A percentile compares a stretch with the other conserved stretches of the same genome.
phyloP scores from a whole-genome alignment of 2,113 vertebrate genomes.

The Oophaga pumilio region DNA sequence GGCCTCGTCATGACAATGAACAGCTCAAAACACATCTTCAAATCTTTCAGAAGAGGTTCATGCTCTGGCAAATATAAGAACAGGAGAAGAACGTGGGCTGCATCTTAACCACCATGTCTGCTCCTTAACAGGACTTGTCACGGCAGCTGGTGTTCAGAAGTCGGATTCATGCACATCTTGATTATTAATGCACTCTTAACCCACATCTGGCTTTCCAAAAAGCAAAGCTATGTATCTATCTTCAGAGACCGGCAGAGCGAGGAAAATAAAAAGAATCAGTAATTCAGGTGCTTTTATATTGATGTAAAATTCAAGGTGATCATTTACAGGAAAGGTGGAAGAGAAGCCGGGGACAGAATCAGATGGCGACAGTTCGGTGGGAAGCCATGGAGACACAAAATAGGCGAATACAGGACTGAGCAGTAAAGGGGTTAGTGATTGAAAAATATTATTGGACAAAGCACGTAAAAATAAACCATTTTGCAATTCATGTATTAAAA shows the following conservation, averaged over 20 bases:
- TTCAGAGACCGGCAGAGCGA: not conserved
- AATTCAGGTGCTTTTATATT: not conserved
- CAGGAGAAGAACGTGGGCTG: not conserved
- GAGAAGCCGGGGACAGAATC: not conserved
- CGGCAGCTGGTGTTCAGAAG: not conserved
- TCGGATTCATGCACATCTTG: not conserved
- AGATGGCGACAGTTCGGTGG: not conserved
- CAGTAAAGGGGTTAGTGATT: not conserved
- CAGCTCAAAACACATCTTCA: fast-evolving
- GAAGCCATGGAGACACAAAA: not conserved
- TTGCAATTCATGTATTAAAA: too few relatives aligned
- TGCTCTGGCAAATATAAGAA: not conserved
- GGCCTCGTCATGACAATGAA: not conserved
- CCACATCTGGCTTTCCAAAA: not conserved
- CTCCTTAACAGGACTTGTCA: slow-evolving; percentile 35
- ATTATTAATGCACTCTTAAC: slow-evolving; percentile 47
- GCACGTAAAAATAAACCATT: too few relatives aligned
- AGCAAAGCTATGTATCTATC: not conserved
- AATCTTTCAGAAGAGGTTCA: not conserved
- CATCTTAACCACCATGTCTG: not conserved
- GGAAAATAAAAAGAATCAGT: not conserved
- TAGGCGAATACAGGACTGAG: not conserved
- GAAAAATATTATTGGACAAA: too few relatives aligned
- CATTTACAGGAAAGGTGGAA: not conserved
- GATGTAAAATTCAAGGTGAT: slow-evolving; percentile 1